Evolutionary conservation across 1,140 invertebrate genomes (phyloP), one percentile per base, ranked within the genome.

Genomic region (Mizuhopecten yessoensis): DNA sequence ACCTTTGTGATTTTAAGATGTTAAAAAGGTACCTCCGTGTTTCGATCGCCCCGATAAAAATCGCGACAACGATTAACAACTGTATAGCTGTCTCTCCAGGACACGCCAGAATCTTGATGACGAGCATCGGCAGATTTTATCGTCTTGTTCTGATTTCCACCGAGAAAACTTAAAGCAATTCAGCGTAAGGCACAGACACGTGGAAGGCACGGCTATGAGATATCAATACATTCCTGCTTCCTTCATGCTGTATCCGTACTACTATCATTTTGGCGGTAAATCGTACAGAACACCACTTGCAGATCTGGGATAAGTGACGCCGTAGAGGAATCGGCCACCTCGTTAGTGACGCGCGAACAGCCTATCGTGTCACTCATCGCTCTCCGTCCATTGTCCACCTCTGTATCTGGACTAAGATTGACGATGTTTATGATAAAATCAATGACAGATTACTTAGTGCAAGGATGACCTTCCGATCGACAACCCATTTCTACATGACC

Each of bases 121-220:
- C 57, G 57, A 75, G 11, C 57, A 29, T 29, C 57, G 57, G 57
- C 57, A 29, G 57, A 75, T 75, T 75, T 75, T 75, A 75, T 75
- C 29, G n/a, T 75, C 57, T 75, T 75, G 1, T 5, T 75, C 57
- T 75, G 57, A 75, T 75, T n/a, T 75, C 57, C 57, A n/a, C 57
- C 23, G 57, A 75, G 57, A 11, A 29, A 75, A 29, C 57, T 75
- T 75, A 75, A 75, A 75, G 57, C 57, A 75, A 75, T 75, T 75
- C 57, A 29, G 11, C n/a, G 11, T n/a, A n/a, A 20, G 20, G 57
- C 23, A n/a, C 57, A 75, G 57, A 75, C 57, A 75, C 57, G 57
- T 29, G 57, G 5, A 75, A 29, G 57, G 29, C 23, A 75, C n/a
- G 57, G n/a, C 57, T n/a, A 75, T 57, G 45, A 17, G 20, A 15